Evolutionary conservation across 2,888 invertebrate genomes (phyloP).

Genomic region (Amaurobius ferox): DNA sequence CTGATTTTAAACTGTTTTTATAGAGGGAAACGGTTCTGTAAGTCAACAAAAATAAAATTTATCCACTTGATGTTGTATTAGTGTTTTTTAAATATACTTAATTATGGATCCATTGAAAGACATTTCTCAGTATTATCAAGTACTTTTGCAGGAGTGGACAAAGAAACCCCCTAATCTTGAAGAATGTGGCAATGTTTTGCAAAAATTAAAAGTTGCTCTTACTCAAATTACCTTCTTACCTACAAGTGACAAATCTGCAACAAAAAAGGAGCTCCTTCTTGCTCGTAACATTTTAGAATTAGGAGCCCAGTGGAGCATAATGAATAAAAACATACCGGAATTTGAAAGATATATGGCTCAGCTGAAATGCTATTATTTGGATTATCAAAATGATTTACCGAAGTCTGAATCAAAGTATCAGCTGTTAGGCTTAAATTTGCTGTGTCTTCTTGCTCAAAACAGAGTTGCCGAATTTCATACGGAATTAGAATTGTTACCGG

Average conservation of each 20-base stretch:
- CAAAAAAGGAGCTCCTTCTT: conserved; percentile 86
- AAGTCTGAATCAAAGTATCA: conserved; percentile 97
- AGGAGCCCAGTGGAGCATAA: conserved; percentile 96
- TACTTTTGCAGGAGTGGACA: conserved; percentile 90
- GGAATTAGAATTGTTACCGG: conserved; percentile 94
- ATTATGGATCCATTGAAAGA: conserved; percentile 81
- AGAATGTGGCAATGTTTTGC: conserved; percentile 89
- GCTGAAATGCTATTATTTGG: conserved; percentile 97
- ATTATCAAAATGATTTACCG: conserved; percentile 89
- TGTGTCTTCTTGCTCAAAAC: conserved; percentile 95
- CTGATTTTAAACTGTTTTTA: no score
- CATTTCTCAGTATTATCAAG: conserved; percentile 87
- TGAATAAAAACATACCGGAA: conserved; percentile 92
- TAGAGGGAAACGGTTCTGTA: no score
- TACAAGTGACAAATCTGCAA: conserved; percentile 85
- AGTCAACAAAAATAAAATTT: no score
- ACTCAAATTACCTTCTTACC: conserved; percentile 91
- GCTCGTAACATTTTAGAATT: conserved; percentile 95
- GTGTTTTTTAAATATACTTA: no score
- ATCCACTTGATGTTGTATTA: no score
- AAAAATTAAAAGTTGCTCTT: conserved; percentile 90
- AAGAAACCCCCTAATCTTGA: conserved; percentile 85
- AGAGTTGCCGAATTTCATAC: conserved; percentile 99
- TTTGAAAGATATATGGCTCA: conserved; percentile 99
- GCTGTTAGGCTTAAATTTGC: conserved; percentile 92